Conservation (phyloP, 2,797 vertebrate species). For the Chloroceryle amazona region DNA sequence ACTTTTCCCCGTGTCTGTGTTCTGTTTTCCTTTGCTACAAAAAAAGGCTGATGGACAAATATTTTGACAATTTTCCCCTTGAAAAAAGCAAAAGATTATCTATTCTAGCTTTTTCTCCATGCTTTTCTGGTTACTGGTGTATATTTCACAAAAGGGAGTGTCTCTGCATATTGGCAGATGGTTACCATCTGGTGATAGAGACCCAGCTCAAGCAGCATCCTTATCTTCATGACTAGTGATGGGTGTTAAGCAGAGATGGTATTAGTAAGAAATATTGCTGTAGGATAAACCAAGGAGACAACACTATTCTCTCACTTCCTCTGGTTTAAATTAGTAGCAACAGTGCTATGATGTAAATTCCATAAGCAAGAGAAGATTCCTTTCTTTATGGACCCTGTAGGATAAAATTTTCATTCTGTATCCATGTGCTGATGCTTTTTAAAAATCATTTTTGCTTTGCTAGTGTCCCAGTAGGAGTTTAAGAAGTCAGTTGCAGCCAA, state of each 20-base stretch:
- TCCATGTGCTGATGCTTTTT: background rate
- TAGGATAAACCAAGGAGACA: background rate
- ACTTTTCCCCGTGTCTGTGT: background rate
- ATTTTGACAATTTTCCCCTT: background rate
- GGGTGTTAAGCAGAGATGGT: background rate
- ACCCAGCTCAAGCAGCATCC: background rate
- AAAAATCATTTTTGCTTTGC: constrained; percentile 12
- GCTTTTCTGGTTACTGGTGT: background rate
- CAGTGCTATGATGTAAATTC: background rate
- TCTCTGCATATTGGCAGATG: background rate
- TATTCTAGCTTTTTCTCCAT: background rate
- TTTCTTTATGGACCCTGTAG: background rate
- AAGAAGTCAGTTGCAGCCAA: constrained; percentile 79
- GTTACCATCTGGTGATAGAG: background rate
- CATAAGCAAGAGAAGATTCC: background rate
- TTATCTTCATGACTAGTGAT: background rate
- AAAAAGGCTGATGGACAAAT: background rate
- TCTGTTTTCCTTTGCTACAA: background rate
- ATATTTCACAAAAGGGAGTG: background rate
- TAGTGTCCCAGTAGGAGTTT: constrained; percentile 68
- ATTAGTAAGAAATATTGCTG: background rate
- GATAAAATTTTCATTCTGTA: background rate
- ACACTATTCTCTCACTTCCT: background rate
- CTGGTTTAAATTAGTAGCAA: background rate
- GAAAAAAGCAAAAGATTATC: background rate